phyloP scores from a whole-genome alignment of 2,888 invertebrate species.

The Itoplectis maculator region DNA sequence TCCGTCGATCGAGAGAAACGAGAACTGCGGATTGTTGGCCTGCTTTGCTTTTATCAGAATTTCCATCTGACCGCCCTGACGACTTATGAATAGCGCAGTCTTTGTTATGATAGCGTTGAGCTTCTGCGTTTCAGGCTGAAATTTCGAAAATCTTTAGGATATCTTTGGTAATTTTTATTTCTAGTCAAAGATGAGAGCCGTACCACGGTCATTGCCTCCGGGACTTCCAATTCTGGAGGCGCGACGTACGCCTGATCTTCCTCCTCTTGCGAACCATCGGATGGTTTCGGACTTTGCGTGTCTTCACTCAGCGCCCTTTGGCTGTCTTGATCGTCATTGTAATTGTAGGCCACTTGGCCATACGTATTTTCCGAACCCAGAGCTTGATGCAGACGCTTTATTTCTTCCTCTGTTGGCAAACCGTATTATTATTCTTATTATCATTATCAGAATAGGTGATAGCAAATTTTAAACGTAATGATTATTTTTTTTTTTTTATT shows the following conservation, averaged over 20 bases:
- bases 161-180: not conserved
- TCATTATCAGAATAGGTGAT: conserved; percentile 43
- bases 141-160: conserved; percentile 53
- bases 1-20: conserved; percentile 95
- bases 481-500: no score
- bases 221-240: conserved; percentile 90
- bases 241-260: conserved; percentile 92
- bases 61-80: conserved; percentile 99
- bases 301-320: conserved; percentile 84
- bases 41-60: conserved; percentile 99
- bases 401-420: conserved; percentile 92
- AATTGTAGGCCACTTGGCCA: conserved; percentile 92
- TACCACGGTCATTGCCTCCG: conserved; percentile 90
- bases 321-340: conserved; percentile 86
- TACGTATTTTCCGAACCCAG: conserved; percentile 86
- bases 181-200: conserved; percentile 77
- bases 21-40: conserved; percentile 95
- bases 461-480: not conserved
- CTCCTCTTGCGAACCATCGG: conserved; percentile 85
- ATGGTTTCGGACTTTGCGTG: conserved; percentile 82
- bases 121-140: conserved; percentile 94
- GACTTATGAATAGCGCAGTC: conserved; percentile 94
- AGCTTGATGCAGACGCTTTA: conserved; percentile 93
- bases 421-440: conserved; percentile 11
- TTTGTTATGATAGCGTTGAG: conserved; percentile 97